These are phyloP conservation scores for Cosmia trapezina DNA, from an alignment of 2,888 invertebrate genomes.

Conservation along the genomic window DNA sequence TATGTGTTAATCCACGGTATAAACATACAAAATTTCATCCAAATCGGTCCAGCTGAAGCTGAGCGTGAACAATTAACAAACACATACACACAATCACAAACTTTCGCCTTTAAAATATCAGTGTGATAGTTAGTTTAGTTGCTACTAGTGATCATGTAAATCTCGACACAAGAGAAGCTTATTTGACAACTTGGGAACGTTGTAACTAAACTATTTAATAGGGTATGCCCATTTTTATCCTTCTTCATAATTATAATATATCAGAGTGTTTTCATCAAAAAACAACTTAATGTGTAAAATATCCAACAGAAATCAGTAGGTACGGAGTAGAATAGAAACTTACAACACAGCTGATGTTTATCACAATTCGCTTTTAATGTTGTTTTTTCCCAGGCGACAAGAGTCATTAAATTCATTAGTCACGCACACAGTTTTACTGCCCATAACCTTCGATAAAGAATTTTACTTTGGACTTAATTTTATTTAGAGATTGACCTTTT, in stretches of 20 bases:
- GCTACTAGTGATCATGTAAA: background rate
- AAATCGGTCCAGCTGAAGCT: no score
- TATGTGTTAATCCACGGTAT: no score
- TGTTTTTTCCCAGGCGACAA: constrained; percentile 59
- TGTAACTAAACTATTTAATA: background rate
- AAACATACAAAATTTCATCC: no score
- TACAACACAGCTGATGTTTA: constrained; percentile 46
- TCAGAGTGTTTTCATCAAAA: constrained; percentile 6
- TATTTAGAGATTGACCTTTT: constrained; percentile 43
- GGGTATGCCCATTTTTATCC: background rate
- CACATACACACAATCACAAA: no score
- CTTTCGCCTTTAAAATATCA: no score
- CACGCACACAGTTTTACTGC: constrained; percentile 52
- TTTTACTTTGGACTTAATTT: constrained; percentile 38
- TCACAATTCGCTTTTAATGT: constrained; percentile 61
- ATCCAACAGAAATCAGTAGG: constrained; percentile 45
- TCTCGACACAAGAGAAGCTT: background rate
- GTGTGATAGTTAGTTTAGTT: background rate
- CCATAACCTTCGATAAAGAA: constrained; percentile 42
- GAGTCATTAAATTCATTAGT: constrained; percentile 60
- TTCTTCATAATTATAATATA: background rate
- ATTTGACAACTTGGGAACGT: background rate
- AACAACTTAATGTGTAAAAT: constrained; percentile 27
- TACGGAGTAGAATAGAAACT: constrained; percentile 45
- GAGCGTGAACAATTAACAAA: no score